phyloP scores from a whole-genome alignment of 64 coral and sea anemone species.

The Stichodactyla mertensii region DNA sequence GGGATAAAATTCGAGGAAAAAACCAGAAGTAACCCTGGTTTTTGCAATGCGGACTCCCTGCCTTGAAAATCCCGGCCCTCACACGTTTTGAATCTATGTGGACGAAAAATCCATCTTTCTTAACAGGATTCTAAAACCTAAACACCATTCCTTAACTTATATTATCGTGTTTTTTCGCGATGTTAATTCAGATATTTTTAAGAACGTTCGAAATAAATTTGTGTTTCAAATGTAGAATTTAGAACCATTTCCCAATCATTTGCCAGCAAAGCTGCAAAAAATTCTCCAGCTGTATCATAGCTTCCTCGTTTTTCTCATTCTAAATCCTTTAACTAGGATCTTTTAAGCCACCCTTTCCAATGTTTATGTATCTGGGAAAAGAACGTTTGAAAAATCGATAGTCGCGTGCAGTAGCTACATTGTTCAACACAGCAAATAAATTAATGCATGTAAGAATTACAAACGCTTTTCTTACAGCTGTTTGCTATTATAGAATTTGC shows the following conservation, averaged over 20 bases:
- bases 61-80: background rate
- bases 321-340: background rate
- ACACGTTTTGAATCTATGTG: background rate
- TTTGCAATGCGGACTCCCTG: background rate
- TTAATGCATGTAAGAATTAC: background rate
- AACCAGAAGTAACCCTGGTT: background rate
- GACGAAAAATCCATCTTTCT: background rate
- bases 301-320: background rate
- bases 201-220: background rate
- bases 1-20: background rate
- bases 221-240: background rate
- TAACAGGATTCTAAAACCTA: background rate
- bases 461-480: background rate
- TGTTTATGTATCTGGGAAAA: background rate
- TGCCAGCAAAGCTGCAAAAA: too few species aligned
- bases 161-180: background rate
- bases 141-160: background rate
- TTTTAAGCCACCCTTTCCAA: background rate
- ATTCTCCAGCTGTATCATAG: background rate
- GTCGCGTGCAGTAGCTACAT: background rate
- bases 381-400: background rate
- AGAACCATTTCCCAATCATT: too few species aligned
- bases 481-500: conserved; percentile 24
- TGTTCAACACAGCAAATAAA: background rate
- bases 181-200: background rate